A percentile compares a stretch with the other conserved stretches of the same genome.
phyloP scores from a whole-genome alignment of 2,113 vertebrate genomes.

The Actenoides hombroni region DNA sequence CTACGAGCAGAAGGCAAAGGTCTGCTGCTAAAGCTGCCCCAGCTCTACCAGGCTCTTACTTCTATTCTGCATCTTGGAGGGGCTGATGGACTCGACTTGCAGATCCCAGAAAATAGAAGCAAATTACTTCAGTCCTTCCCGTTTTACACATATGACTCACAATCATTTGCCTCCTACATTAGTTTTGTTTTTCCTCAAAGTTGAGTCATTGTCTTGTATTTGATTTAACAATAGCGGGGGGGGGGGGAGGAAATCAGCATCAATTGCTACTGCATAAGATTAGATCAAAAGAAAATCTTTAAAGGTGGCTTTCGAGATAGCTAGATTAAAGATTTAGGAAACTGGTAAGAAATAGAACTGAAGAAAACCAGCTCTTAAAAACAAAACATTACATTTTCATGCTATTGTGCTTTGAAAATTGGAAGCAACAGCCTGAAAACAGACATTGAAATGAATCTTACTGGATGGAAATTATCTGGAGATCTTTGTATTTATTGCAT shows the following conservation, averaged over 20 bases:
- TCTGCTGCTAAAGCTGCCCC: neutral
- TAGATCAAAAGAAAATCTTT: slow-evolving; percentile 26
- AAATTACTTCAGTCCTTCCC: neutral
- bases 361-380: neutral
- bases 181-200: slow-evolving; percentile 38
- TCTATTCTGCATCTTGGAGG: neutral
- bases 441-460: neutral
- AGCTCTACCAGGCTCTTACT: neutral
- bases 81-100: neutral
- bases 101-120: neutral
- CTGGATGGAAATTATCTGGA: slow-evolving; percentile 19
- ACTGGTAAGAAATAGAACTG: neutral
- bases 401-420: slow-evolving; percentile 33
- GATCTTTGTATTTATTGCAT: slow-evolving; percentile 31
- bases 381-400: slow-evolving; percentile 2
- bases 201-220: slow-evolving; percentile 58
- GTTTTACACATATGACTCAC: slow-evolving; percentile 42
- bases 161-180: slow-evolving; percentile 47
- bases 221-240: slow-evolving; percentile 9
- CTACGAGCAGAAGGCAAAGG: neutral
- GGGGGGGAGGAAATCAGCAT: neutral
- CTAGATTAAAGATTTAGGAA: neutral
- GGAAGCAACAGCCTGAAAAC: slow-evolving; percentile 10
- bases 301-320: neutral
- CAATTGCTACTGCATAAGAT: neutral